A percentile compares a stretch with the other conserved stretches of the same genome.
Evolutionary conservation across 2,113 vertebrate genomes (phyloP).

Genomic region (Sula dactylatra): DNA sequence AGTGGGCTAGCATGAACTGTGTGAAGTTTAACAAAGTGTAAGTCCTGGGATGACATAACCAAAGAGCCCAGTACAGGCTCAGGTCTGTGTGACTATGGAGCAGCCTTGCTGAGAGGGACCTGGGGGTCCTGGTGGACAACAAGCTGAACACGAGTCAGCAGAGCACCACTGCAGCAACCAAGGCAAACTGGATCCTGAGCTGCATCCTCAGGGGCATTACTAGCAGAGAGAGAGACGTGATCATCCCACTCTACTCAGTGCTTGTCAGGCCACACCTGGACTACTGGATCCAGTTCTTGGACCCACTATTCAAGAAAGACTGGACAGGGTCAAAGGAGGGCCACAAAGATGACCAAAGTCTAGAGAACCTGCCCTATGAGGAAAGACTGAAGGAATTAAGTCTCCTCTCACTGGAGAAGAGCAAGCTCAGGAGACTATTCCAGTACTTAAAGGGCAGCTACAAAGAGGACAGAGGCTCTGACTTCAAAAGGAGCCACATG

Average conservation of each 20-base stretch:
- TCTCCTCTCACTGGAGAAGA: not conserved
- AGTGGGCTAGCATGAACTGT: not conserved
- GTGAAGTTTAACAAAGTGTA: not conserved
- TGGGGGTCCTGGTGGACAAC: not conserved
- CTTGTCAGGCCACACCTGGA: not conserved
- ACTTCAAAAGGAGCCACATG: not conserved
- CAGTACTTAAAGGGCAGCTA: not conserved
- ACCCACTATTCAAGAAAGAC: not conserved
- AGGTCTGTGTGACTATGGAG: not conserved
- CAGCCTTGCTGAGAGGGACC: too few relatives aligned
- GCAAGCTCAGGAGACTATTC: not conserved
- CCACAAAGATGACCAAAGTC: not conserved
- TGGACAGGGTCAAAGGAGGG: not conserved
- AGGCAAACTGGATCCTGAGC: not conserved
- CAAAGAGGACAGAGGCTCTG: not conserved
- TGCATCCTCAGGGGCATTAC: not conserved
- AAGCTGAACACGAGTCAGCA: not conserved
- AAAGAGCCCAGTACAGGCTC: not conserved
- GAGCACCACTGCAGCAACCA: not conserved
- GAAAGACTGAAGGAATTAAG: not conserved
- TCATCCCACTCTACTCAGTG: not conserved
- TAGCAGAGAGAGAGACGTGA: not conserved
- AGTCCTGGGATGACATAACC: not conserved
- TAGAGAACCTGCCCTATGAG: not conserved
- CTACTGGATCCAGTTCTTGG: not conserved